These are phyloP conservation scores for Octodon degus DNA, from an alignment of 2,113 vertebrate species.

Conservation along the genomic window DNA sequence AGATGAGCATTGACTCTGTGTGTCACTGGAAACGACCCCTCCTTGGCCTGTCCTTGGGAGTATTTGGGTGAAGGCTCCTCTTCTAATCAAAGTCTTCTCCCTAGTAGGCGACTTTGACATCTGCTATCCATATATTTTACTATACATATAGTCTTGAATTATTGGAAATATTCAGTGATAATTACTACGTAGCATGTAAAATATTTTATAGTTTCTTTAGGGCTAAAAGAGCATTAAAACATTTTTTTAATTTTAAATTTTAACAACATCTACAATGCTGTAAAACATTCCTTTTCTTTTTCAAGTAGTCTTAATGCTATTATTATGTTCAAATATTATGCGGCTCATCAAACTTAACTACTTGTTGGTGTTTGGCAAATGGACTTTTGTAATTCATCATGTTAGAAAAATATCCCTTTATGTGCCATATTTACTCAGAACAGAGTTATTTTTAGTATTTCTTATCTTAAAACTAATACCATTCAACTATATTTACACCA, in stretches of 20 bases:
- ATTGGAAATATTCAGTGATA: background rate
- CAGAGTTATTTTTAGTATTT: conserved; percentile 55
- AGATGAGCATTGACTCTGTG: background rate
- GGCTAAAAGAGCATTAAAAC: background rate
- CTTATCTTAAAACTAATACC: conserved; percentile 52
- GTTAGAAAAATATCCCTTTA: background rate
- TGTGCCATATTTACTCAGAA: background rate
- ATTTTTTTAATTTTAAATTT: background rate
- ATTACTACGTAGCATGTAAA: background rate
- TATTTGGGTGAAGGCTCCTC: background rate
- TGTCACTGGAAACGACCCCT: accelerated
- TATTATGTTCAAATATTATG: conserved; percentile 9
- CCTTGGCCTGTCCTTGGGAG: background rate
- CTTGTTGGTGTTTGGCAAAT: background rate
- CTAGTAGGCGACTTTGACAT: background rate
- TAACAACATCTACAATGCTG: background rate
- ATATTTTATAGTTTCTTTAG: conserved; percentile 34
- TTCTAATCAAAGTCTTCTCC: background rate
- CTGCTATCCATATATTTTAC: background rate
- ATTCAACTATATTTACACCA: background rate
- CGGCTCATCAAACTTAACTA: conserved; percentile 56
- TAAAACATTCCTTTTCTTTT: conserved; percentile 17
- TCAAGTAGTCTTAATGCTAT: conserved; percentile 22
- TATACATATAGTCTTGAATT: background rate
- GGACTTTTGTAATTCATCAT: conserved; percentile 52